Evolutionary conservation across 2,797 vertebrate species (phyloP).

Genomic region (Pterois miles): DNA sequence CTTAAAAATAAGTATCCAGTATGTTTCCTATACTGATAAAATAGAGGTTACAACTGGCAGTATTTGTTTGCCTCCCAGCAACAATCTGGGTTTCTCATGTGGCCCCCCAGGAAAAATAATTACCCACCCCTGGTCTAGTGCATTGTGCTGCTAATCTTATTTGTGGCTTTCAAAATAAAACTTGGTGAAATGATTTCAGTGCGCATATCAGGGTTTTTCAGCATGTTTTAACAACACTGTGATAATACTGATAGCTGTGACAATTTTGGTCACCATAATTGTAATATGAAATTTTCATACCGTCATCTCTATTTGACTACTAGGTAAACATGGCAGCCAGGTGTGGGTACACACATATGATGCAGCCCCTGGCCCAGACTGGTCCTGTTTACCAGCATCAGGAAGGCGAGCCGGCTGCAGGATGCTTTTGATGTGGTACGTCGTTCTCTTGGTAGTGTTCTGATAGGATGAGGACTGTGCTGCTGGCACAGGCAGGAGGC

Average conservation of each 20-base stretch:
- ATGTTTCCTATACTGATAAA: too few species aligned
- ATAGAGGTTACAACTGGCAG: too few species aligned
- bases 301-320: background rate
- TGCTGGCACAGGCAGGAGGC: conserved; percentile 1
- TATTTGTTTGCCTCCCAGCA: too few species aligned
- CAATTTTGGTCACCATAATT: too few species aligned
- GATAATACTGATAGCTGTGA: background rate
- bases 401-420: conserved; percentile 17
- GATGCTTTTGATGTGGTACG: conserved; percentile 24
- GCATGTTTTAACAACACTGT: background rate
- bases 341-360: conserved; percentile 30
- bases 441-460: background rate
- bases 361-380: background rate
- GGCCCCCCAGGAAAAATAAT: too few species aligned
- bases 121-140: too few species aligned
- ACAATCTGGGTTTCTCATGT: too few species aligned
- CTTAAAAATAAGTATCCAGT: too few species aligned
- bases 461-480: background rate
- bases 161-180: background rate
- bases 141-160: background rate
- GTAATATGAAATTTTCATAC: background rate
- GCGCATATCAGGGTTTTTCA: background rate
- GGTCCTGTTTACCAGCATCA: conserved; percentile 34
- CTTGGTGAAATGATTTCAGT: background rate
- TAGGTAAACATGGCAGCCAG: conserved; percentile 41